Evolutionary conservation across 1,140 invertebrate species (phyloP), one percentile per base, ranked within the genome.

Genomic region (Cepaea nemoralis): DNA sequence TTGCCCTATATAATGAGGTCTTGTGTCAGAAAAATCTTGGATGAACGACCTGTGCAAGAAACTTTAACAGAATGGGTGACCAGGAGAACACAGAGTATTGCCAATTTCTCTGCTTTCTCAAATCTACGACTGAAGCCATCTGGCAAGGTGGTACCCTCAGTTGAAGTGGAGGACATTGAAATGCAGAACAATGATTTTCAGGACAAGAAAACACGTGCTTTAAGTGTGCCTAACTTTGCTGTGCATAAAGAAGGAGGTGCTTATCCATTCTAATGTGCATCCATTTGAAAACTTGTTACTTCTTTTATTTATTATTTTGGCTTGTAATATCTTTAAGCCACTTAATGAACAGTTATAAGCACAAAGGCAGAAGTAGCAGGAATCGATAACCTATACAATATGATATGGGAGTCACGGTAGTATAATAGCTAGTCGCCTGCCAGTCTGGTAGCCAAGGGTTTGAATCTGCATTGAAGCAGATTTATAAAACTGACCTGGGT

Each of bases 1-100:
- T 75, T 91, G 27, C 84, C 87, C n/a, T 81, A 80, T 27, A 83
- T 90, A 42, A 83, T 91, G 78, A 86, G 86, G 55, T 84, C 88
- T 1, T 88, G 86, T 78, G 83, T 88, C 37, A 74, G 69, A 27
- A 70, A 80, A n/a, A 31, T 73, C 45, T 69, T 80, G 14, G 78
- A 80, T 33, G 69, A 71, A 42, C 22, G 78, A 37, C 78, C 78
- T 8, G 48, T 33, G 14, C 78, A 10, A 16, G 78, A 80, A 55
- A 67, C 78, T 5, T 67, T 80, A 33, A n/a, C 77, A 22, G 67
- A 80, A 39, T 80, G 77, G 77, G 77, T 80, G 5, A 37, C 77
- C 39, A 39, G 48, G 39, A 39, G 69, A 22, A 80, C 78, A 24
- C 78, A 59, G 19, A 79, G 66, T 16, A 35, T 79, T 33, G 75